A percentile compares a stretch with the other conserved stretches of the same genome.
These are phyloP conservation scores for Siderastrea radians DNA, from an alignment of 92 coral and sea anemone species.

Conservation along the genomic window DNA sequence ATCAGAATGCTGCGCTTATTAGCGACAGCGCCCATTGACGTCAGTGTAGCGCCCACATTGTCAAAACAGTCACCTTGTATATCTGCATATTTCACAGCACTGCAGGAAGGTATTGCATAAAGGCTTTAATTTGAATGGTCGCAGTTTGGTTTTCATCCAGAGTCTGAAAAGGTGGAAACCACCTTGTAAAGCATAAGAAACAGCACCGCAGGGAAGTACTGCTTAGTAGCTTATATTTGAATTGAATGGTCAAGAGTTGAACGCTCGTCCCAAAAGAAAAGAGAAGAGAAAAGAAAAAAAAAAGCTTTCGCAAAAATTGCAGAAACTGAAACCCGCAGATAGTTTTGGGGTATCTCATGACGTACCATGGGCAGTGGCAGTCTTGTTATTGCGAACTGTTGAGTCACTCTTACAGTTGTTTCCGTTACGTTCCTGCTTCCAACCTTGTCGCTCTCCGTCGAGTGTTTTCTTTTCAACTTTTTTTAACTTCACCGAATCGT, in stretches of 20 bases:
- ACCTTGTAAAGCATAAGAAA: background rate
- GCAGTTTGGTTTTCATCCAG: too few relatives aligned
- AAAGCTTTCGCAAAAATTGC: too few relatives aligned
- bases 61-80: too few relatives aligned
- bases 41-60: too few relatives aligned
- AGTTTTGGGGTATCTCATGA: too few relatives aligned
- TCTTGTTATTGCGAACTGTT: background rate
- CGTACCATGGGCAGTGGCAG: background rate
- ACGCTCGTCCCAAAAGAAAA: background rate
- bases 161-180: background rate
- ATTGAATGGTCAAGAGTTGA: background rate
- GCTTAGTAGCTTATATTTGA: background rate
- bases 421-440: background rate
- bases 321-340: too few relatives aligned
- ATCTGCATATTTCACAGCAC: too few relatives aligned
- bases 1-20: too few relatives aligned
- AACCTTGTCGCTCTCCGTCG: background rate
- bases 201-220: background rate
- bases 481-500: constrained; percentile 10
- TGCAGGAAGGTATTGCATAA: too few relatives aligned
- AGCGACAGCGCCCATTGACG: too few relatives aligned
- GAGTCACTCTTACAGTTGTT: background rate
- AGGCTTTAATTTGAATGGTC: too few relatives aligned
- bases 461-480: background rate
- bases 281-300: background rate